Conservation (phyloP, 2,113 vertebrate genomes). For the Apaloderma vittatum region DNA sequence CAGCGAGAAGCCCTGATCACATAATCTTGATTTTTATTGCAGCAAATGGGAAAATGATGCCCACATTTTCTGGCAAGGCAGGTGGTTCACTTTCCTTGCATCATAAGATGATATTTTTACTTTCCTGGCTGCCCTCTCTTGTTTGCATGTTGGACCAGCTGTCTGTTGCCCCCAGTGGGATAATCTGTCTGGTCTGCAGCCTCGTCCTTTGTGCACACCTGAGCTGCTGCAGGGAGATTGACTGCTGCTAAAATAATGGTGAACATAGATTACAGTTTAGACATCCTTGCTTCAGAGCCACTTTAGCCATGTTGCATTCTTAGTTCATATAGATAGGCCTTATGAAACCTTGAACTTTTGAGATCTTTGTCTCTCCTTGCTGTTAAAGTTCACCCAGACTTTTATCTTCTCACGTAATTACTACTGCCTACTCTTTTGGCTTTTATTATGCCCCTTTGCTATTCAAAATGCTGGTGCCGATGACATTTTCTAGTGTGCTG, state of each 20-base stretch:
- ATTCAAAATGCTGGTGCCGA: neutral
- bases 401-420: neutral
- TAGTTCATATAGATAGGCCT: neutral
- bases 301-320: neutral
- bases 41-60: neutral
- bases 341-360: neutral
- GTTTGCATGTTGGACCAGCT: neutral
- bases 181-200: neutral
- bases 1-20: neutral
- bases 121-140: neutral
- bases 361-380: neutral
- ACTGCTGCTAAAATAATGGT: neutral
- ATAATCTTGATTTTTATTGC: neutral
- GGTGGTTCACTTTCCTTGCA: rapidly evolving
- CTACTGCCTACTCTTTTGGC: neutral
- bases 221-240: neutral
- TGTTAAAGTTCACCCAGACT: neutral
- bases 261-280: neutral
- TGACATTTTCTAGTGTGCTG: neutral
- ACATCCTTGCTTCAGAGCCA: neutral
- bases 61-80: neutral
- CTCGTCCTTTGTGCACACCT: neutral
- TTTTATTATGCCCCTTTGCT: neutral
- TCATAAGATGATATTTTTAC: neutral
- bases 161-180: neutral